Conservation (phyloP, 2,113 vertebrate genomes). For the Epinephelus moara region DNA sequence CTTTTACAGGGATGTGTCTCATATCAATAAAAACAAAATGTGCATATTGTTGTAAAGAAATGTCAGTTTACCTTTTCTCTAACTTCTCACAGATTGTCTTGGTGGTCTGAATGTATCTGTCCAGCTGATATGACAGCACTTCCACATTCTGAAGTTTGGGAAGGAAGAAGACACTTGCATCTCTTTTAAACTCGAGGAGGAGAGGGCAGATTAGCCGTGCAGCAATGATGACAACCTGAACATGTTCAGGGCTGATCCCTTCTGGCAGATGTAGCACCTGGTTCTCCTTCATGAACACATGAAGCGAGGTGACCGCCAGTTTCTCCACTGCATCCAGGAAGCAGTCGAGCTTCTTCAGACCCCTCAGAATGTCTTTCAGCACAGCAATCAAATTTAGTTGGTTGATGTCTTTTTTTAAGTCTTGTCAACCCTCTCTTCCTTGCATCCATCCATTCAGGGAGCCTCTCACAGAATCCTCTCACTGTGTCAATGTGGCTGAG, state of each 20-base stretch:
- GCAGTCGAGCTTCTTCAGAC: slow-evolving; percentile 68
- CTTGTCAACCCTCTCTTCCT: no score
- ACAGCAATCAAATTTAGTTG: slow-evolving; percentile 40
- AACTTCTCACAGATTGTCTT: slow-evolving; percentile 67
- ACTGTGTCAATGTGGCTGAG: no score
- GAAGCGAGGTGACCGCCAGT: slow-evolving; percentile 79
- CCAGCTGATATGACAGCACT: slow-evolving; percentile 73
- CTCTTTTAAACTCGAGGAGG: slow-evolving; percentile 77
- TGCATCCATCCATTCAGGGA: no score
- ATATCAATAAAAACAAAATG: neutral
- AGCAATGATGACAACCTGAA: slow-evolving; percentile 55
- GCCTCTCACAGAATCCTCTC: no score
- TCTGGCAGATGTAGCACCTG: slow-evolving; percentile 49
- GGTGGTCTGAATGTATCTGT: slow-evolving; percentile 73
- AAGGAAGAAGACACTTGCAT: slow-evolving; percentile 66
- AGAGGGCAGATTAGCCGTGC: slow-evolving; percentile 64
- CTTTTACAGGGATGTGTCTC: neutral
- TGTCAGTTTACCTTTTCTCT: slow-evolving; percentile 49
- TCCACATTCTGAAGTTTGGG: slow-evolving; percentile 73
- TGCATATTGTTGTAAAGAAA: no score
- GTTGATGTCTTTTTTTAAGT: no score
- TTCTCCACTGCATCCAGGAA: slow-evolving; percentile 83
- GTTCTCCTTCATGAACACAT: slow-evolving; percentile 68
- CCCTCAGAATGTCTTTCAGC: slow-evolving; percentile 65
- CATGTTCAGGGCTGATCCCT: slow-evolving; percentile 18